Evolutionary conservation across 2,113 vertebrate genomes (phyloP), one percentile per base, ranked within the genome.

Genomic region (Strix aluco): DNA sequence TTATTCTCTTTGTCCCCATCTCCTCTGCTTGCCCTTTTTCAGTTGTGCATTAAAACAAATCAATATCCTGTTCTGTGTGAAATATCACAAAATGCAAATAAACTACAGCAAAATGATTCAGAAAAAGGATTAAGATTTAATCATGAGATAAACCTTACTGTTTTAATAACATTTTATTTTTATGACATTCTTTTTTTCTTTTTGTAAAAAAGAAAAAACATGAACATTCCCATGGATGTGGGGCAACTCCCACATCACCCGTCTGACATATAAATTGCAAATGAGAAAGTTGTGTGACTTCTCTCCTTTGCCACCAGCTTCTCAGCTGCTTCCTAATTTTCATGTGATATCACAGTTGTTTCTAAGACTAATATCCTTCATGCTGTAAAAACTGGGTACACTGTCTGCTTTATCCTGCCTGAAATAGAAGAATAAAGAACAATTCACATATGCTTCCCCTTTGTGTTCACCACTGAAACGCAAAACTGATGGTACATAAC

Each of bases 31-130:
- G 57, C 75, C 75, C n/a, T 86, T 88, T 94, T 82, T 61, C 32
- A 84, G 34, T 63, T 52, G 9, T 20, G 22, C 4, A 7, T 81
- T 79, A 84, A 93, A 95, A 81, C 65, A 92, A 88, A 92, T 92
- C 92, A 88, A 49, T 93, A 93, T 82, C 62, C 49, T 78, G 49
- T 59, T 91, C 83, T 74, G 13, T 2, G 7, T 62, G 67, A 96
- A 79, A 84, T 55, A 90, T 49, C 79, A 86, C 52, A 90, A 88
- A 90, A 88, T 73, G 69, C 55, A 95, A 96, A 96, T 92, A 90
- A 96, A 63, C 47, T 40, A 18, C 81, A 88, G 57, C 13, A 65
- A 74, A 87, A 63, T 42, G 2, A 15, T 81, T 90, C 71, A 47
- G 81, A 72, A 90, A 30, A 34, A 94, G 55, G 78, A 87, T 83